Conservation (phyloP, 2,888 invertebrate genomes). For the Drosophila neutralis region DNA sequence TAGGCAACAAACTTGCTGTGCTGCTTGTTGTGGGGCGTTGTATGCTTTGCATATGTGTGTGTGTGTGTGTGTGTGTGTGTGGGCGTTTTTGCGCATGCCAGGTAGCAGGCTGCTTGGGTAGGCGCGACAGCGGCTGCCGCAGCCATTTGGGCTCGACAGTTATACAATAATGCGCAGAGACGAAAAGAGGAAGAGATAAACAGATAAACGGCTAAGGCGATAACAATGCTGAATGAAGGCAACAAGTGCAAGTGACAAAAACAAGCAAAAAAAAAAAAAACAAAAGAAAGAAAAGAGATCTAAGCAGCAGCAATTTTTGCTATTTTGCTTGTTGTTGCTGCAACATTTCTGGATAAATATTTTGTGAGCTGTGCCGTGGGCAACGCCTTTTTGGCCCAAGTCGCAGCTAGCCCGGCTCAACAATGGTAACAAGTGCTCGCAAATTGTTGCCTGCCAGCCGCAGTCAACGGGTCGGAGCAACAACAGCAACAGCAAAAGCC, state of each 20-base stretch:
- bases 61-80: constrained; percentile 27
- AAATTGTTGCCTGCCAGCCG: constrained; percentile 61
- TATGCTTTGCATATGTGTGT: constrained; percentile 20
- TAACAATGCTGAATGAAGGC: constrained; percentile 47
- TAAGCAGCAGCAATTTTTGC: constrained; percentile 10
- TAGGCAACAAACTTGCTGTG: constrained; percentile 45
- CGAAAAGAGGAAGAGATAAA: constrained; percentile 17
- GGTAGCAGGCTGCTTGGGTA: constrained; percentile 36
- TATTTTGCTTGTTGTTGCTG: constrained; percentile 20
- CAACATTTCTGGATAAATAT: constrained; percentile 55
- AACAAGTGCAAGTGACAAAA: constrained; percentile 75
- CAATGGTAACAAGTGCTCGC: constrained; percentile 72
- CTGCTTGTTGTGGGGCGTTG: constrained; percentile 28
- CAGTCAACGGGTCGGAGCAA: constrained; percentile 24
- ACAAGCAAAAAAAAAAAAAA: constrained; percentile 13
- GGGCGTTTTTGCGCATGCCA: constrained; percentile 44
- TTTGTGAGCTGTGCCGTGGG: constrained; percentile 48
- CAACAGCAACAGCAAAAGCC: constrained; percentile 15
- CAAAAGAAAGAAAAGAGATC: not conserved
- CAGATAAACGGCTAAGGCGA: constrained; percentile 37
- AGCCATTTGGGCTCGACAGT: constrained; percentile 36
- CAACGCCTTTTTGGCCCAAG: constrained; percentile 50
- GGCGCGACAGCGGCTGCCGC: constrained; percentile 51
- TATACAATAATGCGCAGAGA: constrained; percentile 56
- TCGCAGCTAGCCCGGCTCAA: constrained; percentile 31